Percentiles rank a stretch among this genome's conserved stretches.
phyloP scores from a whole-genome alignment of 1,140 invertebrate species.

The Aplysia californica region DNA sequence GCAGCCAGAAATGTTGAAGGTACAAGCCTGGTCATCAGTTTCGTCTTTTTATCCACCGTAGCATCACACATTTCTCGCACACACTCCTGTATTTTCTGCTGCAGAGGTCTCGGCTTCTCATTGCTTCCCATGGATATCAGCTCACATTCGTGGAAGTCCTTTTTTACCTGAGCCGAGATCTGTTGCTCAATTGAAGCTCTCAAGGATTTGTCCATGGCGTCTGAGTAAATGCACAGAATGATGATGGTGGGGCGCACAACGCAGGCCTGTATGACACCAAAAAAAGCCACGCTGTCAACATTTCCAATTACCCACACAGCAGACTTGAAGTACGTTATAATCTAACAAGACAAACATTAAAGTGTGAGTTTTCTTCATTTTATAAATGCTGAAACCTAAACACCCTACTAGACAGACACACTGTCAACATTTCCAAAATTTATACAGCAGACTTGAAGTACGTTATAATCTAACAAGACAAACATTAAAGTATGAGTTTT shows the following conservation, averaged over 20 bases:
- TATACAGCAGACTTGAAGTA: too few species aligned
- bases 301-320: too few species aligned
- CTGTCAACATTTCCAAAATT: too few species aligned
- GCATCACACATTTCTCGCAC: conserved; percentile 3
- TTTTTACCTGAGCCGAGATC: background rate
- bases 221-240: background rate
- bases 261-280: conserved; percentile 16
- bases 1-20: background rate
- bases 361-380: too few species aligned
- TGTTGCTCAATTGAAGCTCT: background rate
- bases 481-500: too few species aligned
- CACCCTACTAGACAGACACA: too few species aligned
- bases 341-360: too few species aligned
- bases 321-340: too few species aligned
- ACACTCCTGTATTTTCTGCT: background rate
- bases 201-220: background rate
- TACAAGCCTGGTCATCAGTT: background rate
- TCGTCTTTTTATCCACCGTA: background rate
- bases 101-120: background rate
- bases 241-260: conserved; percentile 7
- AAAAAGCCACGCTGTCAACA: too few species aligned
- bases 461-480: too few species aligned
- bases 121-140: background rate
- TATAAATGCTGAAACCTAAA: too few species aligned
- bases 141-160: background rate